A percentile compares a stretch with the other conserved stretches of the same genome.
These are phyloP conservation scores for Julus scanicus DNA, from an alignment of 2,888 invertebrate genomes.

Conservation along the genomic window DNA sequence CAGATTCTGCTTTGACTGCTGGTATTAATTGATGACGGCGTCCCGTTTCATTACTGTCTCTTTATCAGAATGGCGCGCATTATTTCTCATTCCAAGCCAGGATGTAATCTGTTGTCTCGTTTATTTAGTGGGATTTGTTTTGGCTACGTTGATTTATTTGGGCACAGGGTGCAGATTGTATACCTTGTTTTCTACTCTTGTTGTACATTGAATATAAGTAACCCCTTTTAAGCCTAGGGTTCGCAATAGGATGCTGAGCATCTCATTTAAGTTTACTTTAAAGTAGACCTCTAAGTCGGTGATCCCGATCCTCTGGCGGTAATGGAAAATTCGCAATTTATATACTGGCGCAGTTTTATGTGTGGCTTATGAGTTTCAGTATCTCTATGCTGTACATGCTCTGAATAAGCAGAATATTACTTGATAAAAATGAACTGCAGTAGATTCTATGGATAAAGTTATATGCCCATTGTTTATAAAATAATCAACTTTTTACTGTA, in stretches of 20 bases:
- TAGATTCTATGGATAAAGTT: neutral
- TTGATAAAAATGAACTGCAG: neutral
- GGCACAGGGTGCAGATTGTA: neutral
- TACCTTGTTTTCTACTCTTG: conserved; percentile 6
- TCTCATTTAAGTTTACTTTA: neutral
- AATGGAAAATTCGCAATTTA: conserved; percentile 32
- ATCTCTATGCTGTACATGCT: neutral
- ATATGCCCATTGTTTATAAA: too few species aligned
- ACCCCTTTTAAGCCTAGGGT: neutral
- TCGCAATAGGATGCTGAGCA: neutral
- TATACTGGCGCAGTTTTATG: conserved; percentile 1
- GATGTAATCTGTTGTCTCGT: conserved; percentile 35
- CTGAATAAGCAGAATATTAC: neutral
- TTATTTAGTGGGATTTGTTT: conserved; percentile 30
- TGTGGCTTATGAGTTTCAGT: neutral
- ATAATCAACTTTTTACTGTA: too few species aligned
- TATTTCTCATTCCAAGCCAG: conserved; percentile 1
- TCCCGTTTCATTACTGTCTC: conserved; percentile 6
- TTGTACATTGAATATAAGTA: neutral
- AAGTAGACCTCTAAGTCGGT: neutral
- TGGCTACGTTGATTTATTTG: neutral
- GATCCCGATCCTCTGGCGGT: conserved; percentile 10
- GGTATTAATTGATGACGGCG: neutral
- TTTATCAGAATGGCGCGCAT: neutral
- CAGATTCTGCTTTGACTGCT: conserved; percentile 44